A percentile compares a stretch with the other conserved stretches of the same genome.
Conservation (phyloP, 1,140 invertebrate species). For the Eurytemora carolleeae region DNA sequence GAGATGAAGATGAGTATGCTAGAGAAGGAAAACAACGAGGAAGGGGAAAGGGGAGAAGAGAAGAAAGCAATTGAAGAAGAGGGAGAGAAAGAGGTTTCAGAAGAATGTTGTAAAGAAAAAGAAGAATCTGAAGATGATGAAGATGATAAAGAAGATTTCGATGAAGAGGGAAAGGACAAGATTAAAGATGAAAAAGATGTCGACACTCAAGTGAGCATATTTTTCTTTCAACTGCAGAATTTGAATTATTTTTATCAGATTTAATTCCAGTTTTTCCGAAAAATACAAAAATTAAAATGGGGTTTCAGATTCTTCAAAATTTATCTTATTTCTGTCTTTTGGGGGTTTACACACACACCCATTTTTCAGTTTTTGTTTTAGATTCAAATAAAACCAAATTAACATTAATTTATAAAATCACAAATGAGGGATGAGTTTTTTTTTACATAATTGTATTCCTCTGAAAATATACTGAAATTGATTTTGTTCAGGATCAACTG, state of each 20-base stretch:
- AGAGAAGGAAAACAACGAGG: background rate
- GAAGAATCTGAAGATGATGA: slow-evolving; percentile 15
- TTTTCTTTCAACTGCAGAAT: too few relatives aligned
- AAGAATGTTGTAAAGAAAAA: slow-evolving; percentile 1
- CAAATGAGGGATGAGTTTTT: too few relatives aligned
- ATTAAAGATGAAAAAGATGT: background rate
- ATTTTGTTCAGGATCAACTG: too few relatives aligned
- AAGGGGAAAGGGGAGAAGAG: background rate
- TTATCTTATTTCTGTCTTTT: too few relatives aligned
- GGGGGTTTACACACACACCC: too few relatives aligned
- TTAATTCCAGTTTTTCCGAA: background rate
- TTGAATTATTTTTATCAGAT: too few relatives aligned
- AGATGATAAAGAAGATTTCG: slow-evolving; percentile 17
- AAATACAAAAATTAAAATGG: background rate
- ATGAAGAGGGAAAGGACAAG: slow-evolving; percentile 10
- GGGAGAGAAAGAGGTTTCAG: background rate
- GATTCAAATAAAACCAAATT: too few relatives aligned
- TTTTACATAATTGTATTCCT: too few relatives aligned
- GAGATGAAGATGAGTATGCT: background rate
- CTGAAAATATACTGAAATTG: too few relatives aligned
- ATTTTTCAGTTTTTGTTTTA: too few relatives aligned
- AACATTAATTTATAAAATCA: too few relatives aligned
- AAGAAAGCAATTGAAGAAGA: background rate
- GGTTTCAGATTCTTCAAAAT: too few relatives aligned
- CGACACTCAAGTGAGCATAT: background rate